Conservation (phyloP, 2,888 invertebrate species). For the Trypoxylon attenuatum region DNA sequence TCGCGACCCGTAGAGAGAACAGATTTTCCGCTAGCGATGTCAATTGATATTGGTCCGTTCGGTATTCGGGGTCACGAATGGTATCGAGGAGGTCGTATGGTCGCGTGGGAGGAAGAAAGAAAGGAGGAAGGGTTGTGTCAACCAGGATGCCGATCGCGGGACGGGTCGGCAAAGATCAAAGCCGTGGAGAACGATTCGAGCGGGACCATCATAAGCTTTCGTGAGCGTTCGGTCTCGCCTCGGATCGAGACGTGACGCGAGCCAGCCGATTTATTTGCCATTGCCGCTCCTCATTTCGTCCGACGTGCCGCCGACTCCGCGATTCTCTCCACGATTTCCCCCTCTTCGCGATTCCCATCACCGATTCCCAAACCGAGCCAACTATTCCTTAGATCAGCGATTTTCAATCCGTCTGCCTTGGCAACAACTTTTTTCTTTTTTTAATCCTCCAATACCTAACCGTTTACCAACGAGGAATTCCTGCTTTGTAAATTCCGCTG, state of each 20-base stretch:
- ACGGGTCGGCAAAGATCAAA: conserved; percentile 70
- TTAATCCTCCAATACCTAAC: too few species aligned
- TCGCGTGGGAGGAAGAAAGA: conserved; percentile 22
- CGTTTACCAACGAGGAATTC: too few species aligned
- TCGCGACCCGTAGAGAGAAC: conserved; percentile 2
- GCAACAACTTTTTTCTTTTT: too few species aligned
- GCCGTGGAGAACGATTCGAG: conserved; percentile 64
- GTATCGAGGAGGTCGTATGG: too few species aligned
- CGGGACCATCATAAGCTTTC: conserved; percentile 71
- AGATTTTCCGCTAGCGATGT: conserved; percentile 12
- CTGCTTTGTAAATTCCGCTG: too few species aligned
- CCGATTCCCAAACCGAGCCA: too few species aligned
- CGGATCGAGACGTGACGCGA: conserved; percentile 72
- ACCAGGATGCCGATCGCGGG: conserved; percentile 54
- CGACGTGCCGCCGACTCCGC: conserved; percentile 67
- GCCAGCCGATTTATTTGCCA: conserved; percentile 74
- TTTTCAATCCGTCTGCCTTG: too few species aligned
- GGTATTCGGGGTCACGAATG: too few species aligned
- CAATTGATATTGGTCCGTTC: too few species aligned
- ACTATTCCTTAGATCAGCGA: too few species aligned
- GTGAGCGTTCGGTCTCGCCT: conserved; percentile 65
- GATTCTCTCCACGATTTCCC: conserved; percentile 9
- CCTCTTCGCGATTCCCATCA: too few species aligned
- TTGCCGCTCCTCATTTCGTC: conserved; percentile 73
- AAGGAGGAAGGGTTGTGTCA: conserved; percentile 54